A percentile compares a stretch with the other conserved stretches of the same genome.
Evolutionary conservation across 53 echinoderm and acorn worm genomes (phyloP).

Genomic region (Antedon mediterranea): DNA sequence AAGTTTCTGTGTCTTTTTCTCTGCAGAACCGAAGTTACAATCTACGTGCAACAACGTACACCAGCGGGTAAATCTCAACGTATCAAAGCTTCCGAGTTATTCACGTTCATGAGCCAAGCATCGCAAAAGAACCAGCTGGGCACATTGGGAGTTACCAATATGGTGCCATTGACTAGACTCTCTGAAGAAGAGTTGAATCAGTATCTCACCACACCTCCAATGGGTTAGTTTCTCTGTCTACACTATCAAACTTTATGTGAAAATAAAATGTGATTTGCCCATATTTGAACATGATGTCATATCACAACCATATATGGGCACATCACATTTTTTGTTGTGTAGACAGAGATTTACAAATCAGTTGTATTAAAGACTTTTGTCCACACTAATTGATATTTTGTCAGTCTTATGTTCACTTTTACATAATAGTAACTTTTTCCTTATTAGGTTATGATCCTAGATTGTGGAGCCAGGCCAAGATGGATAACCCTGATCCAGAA

Average conservation of each 20-base stretch:
- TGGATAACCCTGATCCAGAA: conserved; percentile 89
- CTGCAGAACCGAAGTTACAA: conserved; percentile 67
- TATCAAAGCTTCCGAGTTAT: conserved; percentile 53
- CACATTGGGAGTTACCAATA: conserved; percentile 50
- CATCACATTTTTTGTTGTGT: no score
- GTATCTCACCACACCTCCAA: conserved; percentile 61
- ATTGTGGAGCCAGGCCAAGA: conserved; percentile 86
- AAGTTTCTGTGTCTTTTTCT: not conserved
- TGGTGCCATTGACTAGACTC: conserved; percentile 48
- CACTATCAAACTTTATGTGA: no score
- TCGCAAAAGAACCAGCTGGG: conserved; percentile 63
- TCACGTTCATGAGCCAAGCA: conserved; percentile 37
- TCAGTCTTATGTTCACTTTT: not conserved
- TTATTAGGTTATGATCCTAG: conserved; percentile 81
- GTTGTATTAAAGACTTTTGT: no score
- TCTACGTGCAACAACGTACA: conserved; percentile 71
- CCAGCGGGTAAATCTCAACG: conserved; percentile 64
- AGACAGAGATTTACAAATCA: no score
- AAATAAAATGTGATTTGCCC: no score
- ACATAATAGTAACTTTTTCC: not conserved
- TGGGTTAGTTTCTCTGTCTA: conserved; percentile 30
- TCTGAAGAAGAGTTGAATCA: conserved; percentile 61
- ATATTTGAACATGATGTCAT: no score
- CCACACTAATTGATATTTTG: no score
- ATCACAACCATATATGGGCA: no score